phyloP scores from a whole-genome alignment of 2,113 vertebrate species.

The Tachycineta bicolor region DNA sequence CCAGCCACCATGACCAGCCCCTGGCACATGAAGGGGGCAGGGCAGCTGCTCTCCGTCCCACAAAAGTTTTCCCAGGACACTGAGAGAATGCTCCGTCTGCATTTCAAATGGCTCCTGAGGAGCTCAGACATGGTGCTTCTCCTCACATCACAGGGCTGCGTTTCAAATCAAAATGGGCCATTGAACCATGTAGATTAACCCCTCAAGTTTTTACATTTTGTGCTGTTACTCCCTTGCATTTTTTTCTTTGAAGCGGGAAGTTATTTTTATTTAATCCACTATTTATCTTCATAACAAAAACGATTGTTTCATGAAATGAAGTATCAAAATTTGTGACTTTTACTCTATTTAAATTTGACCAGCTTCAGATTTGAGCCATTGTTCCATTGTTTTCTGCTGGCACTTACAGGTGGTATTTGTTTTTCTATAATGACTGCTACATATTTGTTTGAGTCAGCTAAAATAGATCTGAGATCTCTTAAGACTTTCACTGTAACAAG shows the following conservation, averaged over 20 bases:
- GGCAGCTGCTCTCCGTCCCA: background rate
- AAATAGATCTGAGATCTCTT: background rate
- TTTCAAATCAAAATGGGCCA: background rate
- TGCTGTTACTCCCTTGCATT: background rate
- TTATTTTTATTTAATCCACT: background rate
- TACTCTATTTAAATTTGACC: background rate
- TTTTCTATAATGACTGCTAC: background rate
- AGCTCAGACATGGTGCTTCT: background rate
- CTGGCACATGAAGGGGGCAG: accelerated
- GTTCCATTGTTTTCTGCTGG: background rate
- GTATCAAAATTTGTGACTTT: background rate
- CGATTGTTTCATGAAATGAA: background rate
- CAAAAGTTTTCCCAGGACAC: accelerated
- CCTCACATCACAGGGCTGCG: background rate
- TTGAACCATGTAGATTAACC: background rate
- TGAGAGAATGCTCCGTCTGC: accelerated
- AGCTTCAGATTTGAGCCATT: background rate
- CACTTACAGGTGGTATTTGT: background rate
- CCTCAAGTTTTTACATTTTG: background rate
- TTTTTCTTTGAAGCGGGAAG: background rate
- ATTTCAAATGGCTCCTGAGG: background rate
- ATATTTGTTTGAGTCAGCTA: background rate
- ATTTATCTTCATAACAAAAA: background rate
- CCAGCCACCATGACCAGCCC: too few species aligned
- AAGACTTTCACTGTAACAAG: background rate